Evolutionary conservation across 2,888 invertebrate species (phyloP).

Genomic region (Drosophila colorata): DNA sequence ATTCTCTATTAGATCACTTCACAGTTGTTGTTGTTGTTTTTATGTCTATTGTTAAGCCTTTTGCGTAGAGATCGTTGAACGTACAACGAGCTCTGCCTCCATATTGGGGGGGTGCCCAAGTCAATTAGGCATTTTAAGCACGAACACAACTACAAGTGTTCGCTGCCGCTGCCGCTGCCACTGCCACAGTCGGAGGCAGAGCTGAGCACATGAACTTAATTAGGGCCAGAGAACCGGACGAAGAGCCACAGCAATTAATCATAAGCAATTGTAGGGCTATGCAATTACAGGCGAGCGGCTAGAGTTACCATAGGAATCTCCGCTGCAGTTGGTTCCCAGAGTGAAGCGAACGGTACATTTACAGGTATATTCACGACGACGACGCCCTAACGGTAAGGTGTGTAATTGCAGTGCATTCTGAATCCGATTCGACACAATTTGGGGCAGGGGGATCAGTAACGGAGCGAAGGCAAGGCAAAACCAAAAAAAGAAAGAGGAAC

Average conservation of each 20-base stretch:
- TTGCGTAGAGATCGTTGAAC: conserved; percentile 59
- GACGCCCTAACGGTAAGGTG: conserved; percentile 73
- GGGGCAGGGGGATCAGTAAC: conserved; percentile 12
- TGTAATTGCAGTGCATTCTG: conserved; percentile 72
- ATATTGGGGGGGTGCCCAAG: conserved; percentile 42
- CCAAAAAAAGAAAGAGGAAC: conserved; percentile 44
- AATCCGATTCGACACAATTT: conserved; percentile 32
- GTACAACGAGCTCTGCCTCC: conserved; percentile 42
- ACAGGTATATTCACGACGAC: conserved; percentile 48
- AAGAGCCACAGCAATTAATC: conserved; percentile 63
- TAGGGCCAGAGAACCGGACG: conserved; percentile 55
- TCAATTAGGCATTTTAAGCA: conserved; percentile 79
- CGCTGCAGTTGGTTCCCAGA: conserved; percentile 41
- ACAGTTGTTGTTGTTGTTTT: conserved; percentile 28
- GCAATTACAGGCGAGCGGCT: conserved; percentile 38
- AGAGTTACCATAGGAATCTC: conserved; percentile 38
- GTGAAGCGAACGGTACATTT: conserved; percentile 59
- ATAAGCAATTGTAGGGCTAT: conserved; percentile 48
- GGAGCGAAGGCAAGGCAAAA: conserved; percentile 19
- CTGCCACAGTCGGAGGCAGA: conserved; percentile 20
- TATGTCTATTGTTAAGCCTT: conserved; percentile 76
- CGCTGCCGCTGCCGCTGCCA: conserved; percentile 2
- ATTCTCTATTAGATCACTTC: not conserved
- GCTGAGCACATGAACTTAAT: conserved; percentile 62
- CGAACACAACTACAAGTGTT: conserved; percentile 78